Evolutionary conservation across 2,797 vertebrate genomes (phyloP).

Genomic region (Phrynocephalus guinanensis): DNA sequence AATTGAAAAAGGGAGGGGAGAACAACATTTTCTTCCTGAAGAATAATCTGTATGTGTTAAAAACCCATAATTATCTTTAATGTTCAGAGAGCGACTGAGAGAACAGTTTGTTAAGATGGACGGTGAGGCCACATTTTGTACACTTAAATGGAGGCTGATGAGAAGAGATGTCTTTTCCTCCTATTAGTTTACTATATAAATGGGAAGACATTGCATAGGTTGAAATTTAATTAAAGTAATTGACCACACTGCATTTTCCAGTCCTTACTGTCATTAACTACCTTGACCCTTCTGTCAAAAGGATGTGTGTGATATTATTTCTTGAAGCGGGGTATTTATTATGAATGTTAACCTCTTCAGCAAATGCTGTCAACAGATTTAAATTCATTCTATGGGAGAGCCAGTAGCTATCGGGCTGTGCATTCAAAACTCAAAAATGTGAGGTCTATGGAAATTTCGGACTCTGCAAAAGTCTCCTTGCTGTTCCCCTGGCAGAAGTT

Average conservation of each 20-base stretch:
- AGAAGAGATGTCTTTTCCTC: conserved; percentile 64
- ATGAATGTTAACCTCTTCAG: conserved; percentile 84
- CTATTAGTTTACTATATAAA: conserved; percentile 82
- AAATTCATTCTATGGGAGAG: conserved; percentile 79
- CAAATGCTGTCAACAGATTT: conserved; percentile 80
- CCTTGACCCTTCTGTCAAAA: conserved; percentile 85
- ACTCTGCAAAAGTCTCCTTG: too few species aligned
- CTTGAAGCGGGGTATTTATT: conserved; percentile 79
- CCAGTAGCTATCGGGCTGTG: too few species aligned
- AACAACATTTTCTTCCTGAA: conserved; percentile 63
- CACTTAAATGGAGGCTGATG: conserved; percentile 65
- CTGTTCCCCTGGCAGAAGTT: too few species aligned
- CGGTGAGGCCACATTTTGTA: conserved; percentile 59
- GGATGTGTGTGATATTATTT: conserved; percentile 79
- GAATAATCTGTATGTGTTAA: conserved; percentile 64
- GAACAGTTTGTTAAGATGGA: conserved; percentile 63
- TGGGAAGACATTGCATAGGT: conserved; percentile 83
- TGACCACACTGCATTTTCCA: conserved; percentile 91
- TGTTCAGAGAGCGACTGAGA: conserved; percentile 61
- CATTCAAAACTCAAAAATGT: too few species aligned
- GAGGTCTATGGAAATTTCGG: too few species aligned
- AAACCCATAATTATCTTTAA: conserved; percentile 75
- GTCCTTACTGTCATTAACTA: conserved; percentile 87
- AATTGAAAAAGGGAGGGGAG: conserved; percentile 57
- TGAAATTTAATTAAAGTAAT: conserved; percentile 94